Evolutionary conservation across 2,797 vertebrate genomes (phyloP).

Genomic region (Semotilus atromaculatus): DNA sequence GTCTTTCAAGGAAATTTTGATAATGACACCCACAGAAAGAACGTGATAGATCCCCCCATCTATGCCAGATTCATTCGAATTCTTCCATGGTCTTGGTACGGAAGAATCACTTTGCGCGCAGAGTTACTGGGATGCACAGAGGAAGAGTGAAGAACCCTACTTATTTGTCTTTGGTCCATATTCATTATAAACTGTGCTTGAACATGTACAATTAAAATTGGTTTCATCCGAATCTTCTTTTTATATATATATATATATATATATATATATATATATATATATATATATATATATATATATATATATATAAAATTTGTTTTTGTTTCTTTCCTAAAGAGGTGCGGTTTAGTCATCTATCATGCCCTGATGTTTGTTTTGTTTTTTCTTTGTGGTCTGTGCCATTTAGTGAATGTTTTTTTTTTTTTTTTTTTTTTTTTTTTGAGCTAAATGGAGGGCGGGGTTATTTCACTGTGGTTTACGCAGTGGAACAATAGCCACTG

Average conservation of each 20-base stretch:
- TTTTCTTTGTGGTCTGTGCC: constrained; percentile 37
- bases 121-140: constrained; percentile 94
- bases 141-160: constrained; percentile 82
- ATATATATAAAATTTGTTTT: no score
- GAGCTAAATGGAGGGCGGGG: constrained; percentile 37
- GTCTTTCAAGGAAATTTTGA: constrained; percentile 99
- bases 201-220: constrained; percentile 83
- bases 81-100: constrained; percentile 98
- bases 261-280: constrained; percentile 68
- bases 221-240: constrained; percentile 85
- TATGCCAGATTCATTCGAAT: constrained; percentile 89
- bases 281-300: constrained; percentile 68
- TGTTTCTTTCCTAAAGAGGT: constrained; percentile 67
- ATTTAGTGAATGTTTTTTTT: constrained; percentile 61
- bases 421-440: constrained; percentile 66
- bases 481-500: constrained; percentile 76
- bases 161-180: constrained; percentile 58
- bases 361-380: constrained; percentile 7
- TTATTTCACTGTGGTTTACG: constrained; percentile 72
- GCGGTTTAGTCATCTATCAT: neutral
- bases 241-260: constrained; percentile 67
- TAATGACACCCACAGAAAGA: constrained; percentile 99
- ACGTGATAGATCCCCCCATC: constrained; percentile 94
- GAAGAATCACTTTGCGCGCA: constrained; percentile 93
- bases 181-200: constrained; percentile 87